Conservation (phyloP, 2,888 invertebrate genomes). For the Athrips mouffetella region DNA sequence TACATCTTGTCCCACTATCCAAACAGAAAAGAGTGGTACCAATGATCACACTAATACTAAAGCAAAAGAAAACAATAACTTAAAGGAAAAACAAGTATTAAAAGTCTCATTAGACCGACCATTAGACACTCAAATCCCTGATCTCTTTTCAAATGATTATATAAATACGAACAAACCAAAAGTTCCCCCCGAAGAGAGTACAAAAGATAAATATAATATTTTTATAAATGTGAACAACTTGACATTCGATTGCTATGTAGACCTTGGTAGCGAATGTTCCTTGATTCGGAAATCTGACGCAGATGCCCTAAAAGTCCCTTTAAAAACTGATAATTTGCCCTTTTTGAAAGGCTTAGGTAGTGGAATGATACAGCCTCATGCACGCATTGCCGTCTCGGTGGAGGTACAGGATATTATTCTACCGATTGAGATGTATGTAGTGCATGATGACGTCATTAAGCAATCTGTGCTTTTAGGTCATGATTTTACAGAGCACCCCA, state of each 20-base stretch:
- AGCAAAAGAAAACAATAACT: neutral
- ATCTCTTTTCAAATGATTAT: too few species aligned
- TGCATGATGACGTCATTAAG: neutral
- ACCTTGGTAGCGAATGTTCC: constrained; percentile 1
- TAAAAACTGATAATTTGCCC: neutral
- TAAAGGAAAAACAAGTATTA: too few species aligned
- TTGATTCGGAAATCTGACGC: neutral
- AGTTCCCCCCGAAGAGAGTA: neutral
- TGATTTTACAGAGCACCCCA: constrained; percentile 13
- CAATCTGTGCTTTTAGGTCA: constrained; percentile 4
- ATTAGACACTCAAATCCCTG: too few species aligned
- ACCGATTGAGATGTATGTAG: neutral
- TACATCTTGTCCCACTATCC: neutral
- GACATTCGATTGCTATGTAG: neutral
- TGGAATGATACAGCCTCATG: neutral
- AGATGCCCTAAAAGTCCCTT: neutral
- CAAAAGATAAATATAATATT: neutral
- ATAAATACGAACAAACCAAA: too few species aligned
- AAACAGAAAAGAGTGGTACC: neutral
- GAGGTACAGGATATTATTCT: constrained; percentile 18
- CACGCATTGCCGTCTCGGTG: neutral
- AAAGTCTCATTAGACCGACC: too few species aligned
- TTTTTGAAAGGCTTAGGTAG: neutral
- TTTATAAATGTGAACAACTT: neutral
- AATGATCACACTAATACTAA: neutral